These are phyloP conservation scores for Poecilia picta DNA, from an alignment of 2,797 vertebrate species.

Conservation along the genomic window DNA sequence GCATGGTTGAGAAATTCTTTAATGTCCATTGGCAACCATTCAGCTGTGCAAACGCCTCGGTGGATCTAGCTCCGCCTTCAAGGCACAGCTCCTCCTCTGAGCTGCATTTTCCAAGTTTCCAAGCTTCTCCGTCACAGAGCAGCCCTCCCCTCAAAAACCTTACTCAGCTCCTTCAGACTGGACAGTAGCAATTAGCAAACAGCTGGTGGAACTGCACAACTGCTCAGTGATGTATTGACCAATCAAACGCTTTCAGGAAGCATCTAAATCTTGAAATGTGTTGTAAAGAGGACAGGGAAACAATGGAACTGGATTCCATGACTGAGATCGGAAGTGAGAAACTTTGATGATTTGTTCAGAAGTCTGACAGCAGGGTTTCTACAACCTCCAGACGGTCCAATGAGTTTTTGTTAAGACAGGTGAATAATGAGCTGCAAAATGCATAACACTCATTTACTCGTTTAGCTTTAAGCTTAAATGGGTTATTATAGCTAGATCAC, in stretches of 20 bases:
- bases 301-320: neutral
- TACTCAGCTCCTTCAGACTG: too few species aligned
- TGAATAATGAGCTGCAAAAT: neutral
- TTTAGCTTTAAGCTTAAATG: neutral
- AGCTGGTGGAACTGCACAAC: too few species aligned
- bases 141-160: too few species aligned
- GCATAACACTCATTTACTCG: neutral
- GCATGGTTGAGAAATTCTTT: too few species aligned
- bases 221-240: too few species aligned
- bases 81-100: too few species aligned
- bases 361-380: neutral
- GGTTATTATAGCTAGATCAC: neutral
- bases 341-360: neutral
- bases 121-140: too few species aligned
- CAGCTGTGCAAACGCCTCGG: too few species aligned
- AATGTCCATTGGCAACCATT: too few species aligned
- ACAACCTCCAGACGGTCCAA: neutral
- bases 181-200: too few species aligned
- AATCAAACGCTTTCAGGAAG: neutral
- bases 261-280: neutral
- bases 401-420: neutral
- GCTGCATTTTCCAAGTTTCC: too few species aligned
- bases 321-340: neutral
- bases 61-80: too few species aligned
- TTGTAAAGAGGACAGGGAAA: neutral